phyloP scores from a whole-genome alignment of 2,888 invertebrate genomes.

The Lutraria lutraria region DNA sequence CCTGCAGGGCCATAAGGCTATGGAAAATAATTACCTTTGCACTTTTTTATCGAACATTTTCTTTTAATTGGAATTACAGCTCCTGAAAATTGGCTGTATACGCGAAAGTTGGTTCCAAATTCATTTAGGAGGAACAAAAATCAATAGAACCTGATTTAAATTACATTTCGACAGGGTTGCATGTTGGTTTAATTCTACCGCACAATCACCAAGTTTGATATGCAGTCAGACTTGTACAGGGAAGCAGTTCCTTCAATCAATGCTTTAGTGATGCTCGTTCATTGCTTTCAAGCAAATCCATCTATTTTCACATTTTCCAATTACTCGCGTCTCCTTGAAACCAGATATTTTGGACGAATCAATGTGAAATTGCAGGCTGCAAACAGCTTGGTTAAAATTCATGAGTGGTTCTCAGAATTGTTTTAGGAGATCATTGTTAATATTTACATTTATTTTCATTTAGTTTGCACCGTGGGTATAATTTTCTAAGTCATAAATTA shows the following conservation, averaged over 20 bases:
- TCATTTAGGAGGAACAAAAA: slow-evolving; percentile 34
- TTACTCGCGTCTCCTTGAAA: background rate
- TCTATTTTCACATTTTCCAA: slow-evolving; percentile 14
- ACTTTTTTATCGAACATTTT: background rate
- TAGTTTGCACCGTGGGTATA: background rate
- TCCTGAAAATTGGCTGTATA: slow-evolving; percentile 32
- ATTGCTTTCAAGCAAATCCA: background rate
- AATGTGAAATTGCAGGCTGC: slow-evolving; percentile 1
- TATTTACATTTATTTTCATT: background rate
- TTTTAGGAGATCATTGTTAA: background rate
- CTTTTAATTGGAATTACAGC: slow-evolving; percentile 9
- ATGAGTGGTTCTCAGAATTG: background rate
- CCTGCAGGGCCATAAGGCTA: background rate
- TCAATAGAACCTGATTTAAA: slow-evolving; percentile 35
- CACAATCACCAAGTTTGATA: slow-evolving; percentile 30
- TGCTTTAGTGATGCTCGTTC: background rate
- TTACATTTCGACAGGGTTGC: slow-evolving; percentile 26
- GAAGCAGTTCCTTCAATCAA: slow-evolving; percentile 19
- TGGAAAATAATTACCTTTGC: background rate
- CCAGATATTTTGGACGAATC: slow-evolving; percentile 11
- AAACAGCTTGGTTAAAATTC: background rate
- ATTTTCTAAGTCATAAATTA: slow-evolving; percentile 1
- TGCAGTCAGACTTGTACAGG: background rate
- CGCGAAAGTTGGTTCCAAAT: slow-evolving; percentile 38
- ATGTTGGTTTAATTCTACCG: slow-evolving; percentile 30